Conservation (phyloP, 2,113 vertebrate species). For the Climacteris rufus region DNA sequence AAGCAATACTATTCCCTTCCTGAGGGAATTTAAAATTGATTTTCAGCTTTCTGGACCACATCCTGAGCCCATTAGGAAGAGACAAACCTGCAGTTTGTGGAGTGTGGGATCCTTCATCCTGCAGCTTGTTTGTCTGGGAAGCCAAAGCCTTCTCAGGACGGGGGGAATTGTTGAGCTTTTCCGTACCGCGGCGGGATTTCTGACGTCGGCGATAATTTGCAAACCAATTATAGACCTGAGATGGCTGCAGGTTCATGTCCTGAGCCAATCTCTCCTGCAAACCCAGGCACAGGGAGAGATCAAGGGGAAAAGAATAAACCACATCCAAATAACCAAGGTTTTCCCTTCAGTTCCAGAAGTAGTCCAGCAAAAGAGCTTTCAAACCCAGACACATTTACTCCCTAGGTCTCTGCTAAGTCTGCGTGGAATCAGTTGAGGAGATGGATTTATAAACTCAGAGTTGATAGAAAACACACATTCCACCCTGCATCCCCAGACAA, state of each 20-base stretch:
- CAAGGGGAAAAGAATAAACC: neutral
- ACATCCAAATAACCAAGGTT: neutral
- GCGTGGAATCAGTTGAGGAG: rapidly evolving
- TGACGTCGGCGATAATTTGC: conserved; percentile 63
- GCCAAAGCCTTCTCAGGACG: neutral
- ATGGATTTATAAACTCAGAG: neutral
- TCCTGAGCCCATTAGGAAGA: neutral
- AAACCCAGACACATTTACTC: neutral
- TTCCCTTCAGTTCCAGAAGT: neutral
- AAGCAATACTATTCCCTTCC: neutral
- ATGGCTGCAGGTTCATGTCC: conserved; percentile 16
- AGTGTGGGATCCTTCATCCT: neutral
- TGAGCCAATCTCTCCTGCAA: conserved; percentile 56
- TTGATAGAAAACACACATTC: neutral
- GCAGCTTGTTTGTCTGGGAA: neutral
- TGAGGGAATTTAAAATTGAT: neutral
- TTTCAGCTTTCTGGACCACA: neutral
- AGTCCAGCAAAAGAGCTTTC: neutral
- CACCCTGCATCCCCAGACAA: neutral
- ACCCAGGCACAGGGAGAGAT: neutral
- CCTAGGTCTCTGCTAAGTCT: rapidly evolving
- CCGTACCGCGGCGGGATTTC: neutral
- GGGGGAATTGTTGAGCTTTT: neutral
- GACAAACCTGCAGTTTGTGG: neutral
- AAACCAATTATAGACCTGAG: conserved; percentile 72